Percentiles rank a stretch among this genome's conserved stretches.
Conservation (phyloP, 1,140 invertebrate species). For the Drosophila kikkawai region DNA sequence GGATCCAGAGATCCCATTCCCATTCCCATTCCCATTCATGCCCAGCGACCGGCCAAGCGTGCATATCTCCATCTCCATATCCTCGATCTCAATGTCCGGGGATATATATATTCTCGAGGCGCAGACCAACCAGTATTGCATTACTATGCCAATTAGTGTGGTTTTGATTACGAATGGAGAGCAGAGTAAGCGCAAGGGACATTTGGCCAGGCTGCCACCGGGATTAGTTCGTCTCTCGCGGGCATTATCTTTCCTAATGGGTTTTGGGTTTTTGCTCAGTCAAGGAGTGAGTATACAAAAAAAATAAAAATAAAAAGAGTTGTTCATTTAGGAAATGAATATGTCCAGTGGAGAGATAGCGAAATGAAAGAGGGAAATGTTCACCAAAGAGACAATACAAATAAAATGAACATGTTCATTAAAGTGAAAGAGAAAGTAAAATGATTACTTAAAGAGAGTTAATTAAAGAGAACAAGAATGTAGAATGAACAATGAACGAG, state of each 20-base stretch:
- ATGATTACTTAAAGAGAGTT: too few species aligned
- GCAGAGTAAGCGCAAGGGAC: conserved; percentile 19
- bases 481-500: too few species aligned
- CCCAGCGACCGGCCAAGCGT: conserved; percentile 22
- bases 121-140: conserved; percentile 53
- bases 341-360: too few species aligned
- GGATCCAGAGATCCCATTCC: conserved; percentile 8
- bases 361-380: background rate
- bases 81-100: background rate
- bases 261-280: background rate
- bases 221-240: conserved; percentile 6
- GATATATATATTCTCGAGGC: background rate
- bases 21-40: conserved; percentile 59
- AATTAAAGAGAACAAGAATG: too few species aligned
- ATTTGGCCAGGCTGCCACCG: conserved; percentile 34
- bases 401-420: background rate
- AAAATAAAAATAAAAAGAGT: background rate
- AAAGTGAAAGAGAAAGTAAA: too few species aligned
- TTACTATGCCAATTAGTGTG: conserved; percentile 73
- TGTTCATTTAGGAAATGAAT: background rate
- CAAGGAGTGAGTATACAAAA: background rate
- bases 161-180: conserved; percentile 65
- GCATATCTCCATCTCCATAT: conserved; percentile 36
- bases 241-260: conserved; percentile 1
- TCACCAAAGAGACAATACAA: background rate